Base-by-base conservation (phyloP, 2,113 vertebrate genomes). In the Calyptommatus sinebrachiatus region DNA sequence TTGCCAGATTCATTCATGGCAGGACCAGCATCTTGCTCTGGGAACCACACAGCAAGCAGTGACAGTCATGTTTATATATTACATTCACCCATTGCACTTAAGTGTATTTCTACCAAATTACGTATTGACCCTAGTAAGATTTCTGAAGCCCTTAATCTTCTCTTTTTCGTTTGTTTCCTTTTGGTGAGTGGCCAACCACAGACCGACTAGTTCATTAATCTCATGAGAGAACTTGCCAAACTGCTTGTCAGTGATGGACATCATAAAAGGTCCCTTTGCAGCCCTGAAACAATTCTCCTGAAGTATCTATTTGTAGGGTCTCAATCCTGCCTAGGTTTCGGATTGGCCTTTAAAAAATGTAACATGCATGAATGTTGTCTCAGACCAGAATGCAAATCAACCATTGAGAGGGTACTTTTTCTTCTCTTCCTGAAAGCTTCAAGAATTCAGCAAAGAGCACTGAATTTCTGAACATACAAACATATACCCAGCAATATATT, bases 141-240 rank as follows among this genome's bases (percentile, higher is more conserved):
- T 87, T 87, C 71, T 29, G 1, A 84, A 81, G 48, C 80, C 35
- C 89, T 88, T 84, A 87, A 88, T 65, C 77, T 85, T 7, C 26
- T 11, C 20, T 4, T 24, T 57, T 57, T 11, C 14, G 7, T 11
- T n/a, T 16, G 8, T 85, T 74, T 85, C 90, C 26, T 83, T 76
- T 81, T 90, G 78, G 88, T 84, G 73, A 85, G 12, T 69, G 76
- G 80, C 90, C 89, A 91, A 68, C 60, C 31, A 46, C 76, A 83
- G 29, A 72, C 63, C 80, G 21, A 82, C 69, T 7, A 0, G 31
- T 81, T 21, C 57, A n/a, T 71, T 28, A 35, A 70, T 87, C 77
- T 83, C 57, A 7, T 0, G 1, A 12, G 82, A 41, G 29, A 74
- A 87, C 71, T 57, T 88, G 89, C 90, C 89, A 92, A 91, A 85